Evolutionary conservation across 1,140 invertebrate genomes (phyloP).

Genomic region (Bombus picipes): DNA sequence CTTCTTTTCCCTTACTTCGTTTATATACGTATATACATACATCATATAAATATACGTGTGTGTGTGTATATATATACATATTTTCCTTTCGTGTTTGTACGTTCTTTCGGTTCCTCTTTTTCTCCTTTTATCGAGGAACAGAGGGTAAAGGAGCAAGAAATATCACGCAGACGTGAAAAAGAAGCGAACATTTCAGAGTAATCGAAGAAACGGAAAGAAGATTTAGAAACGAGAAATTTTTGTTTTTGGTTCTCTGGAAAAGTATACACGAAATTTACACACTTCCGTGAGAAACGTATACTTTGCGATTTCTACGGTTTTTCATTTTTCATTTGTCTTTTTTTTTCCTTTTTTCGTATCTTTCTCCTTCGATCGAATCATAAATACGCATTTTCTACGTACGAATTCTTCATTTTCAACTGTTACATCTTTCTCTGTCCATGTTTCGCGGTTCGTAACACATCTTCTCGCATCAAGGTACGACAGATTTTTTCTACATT

Average conservation of each 20-base stretch:
- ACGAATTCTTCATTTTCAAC: slow-evolving; percentile 13
- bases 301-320: slow-evolving; percentile 22
- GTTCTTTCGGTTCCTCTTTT: background rate
- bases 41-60: background rate
- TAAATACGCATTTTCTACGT: background rate
- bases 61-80: background rate
- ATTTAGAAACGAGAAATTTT: background rate
- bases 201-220: background rate
- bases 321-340: slow-evolving; percentile 14
- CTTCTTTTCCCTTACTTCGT: slow-evolving; percentile 21
- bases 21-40: background rate
- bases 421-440: slow-evolving; percentile 47
- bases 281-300: background rate
- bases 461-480: slow-evolving; percentile 44
- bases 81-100: background rate
- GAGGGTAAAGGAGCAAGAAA: slow-evolving; percentile 2
- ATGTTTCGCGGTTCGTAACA: slow-evolving; percentile 57
- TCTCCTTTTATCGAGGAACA: background rate
- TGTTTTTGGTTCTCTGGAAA: background rate
- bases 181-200: background rate
- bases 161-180: background rate
- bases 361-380: slow-evolving; percentile 49
- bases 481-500: slow-evolving; percentile 32
- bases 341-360: slow-evolving; percentile 37
- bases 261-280: background rate